Evolutionary conservation across 37 sponge, comb jelly and placozoan species (phyloP), one percentile per base, ranked within the genome.

Genomic region (Cliona cf. orientalis): DNA sequence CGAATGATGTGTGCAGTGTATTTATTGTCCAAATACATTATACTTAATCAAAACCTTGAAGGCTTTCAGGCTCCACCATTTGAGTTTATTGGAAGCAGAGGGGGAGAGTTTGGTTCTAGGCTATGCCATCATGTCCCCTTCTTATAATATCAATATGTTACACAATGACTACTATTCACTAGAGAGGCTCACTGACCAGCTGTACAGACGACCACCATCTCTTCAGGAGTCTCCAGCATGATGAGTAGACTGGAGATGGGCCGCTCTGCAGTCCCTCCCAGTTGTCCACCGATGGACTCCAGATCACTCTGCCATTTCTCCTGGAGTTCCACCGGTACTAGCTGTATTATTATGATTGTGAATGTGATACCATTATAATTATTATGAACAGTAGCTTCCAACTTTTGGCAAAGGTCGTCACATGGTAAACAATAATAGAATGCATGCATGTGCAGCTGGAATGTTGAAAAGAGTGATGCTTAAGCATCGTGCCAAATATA

Each of bases 151-250:
- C n/a, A n/a, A n/a, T n/a, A n/a, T n/a, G n/a, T n/a, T n/a, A n/a
- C n/a, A n/a, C n/a, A n/a, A n/a, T n/a, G n/a, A n/a, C n/a, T n/a
- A n/a, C n/a, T n/a, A n/a, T n/a, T n/a, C n/a, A n/a, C n/a, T n/a
- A n/a, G n/a, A n/a, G n/a, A n/a, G n/a, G n/a, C n/a, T n/a, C n/a
- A n/a, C 63, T 44, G 21, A 83, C 84, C 84, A 39, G 84, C 75
- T 6, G 76, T 83, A 33, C 84, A 74, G 25, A 83, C 57, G 22
- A 83, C 84, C 67, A 83, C 75, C 74, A 83, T 83, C 1, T 72
- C 65, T 32, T 53, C 55, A 2, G 84, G 84, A 35, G 75, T 74
- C 58, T 75, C 84, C 56, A 83, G 58, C 69, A 73, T 83, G 35
- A 83, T 7, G 32, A 83, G 34, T 3, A 83, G 46, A 75, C 75